Evolutionary conservation across 2,888 invertebrate species (phyloP).

Genomic region (Drosophila vallismaia): DNA sequence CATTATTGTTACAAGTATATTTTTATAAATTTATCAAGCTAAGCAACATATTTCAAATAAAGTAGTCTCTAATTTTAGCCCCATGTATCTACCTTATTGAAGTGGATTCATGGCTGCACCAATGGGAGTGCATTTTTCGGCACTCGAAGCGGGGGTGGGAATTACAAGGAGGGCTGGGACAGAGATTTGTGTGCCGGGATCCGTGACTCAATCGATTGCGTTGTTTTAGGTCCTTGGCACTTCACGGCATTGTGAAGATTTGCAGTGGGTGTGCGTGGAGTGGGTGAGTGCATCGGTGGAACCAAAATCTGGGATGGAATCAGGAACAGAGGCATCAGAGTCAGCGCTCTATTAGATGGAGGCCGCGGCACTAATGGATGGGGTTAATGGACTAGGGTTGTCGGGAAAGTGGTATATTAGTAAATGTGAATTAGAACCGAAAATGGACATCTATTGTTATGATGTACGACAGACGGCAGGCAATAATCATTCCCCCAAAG

Average conservation of each 20-base stretch:
- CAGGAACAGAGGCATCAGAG: not conserved
- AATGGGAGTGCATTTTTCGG: conserved; percentile 35
- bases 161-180: not conserved
- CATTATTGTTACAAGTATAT: too few relatives aligned
- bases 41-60: not conserved
- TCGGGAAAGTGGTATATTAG: conserved; percentile 26
- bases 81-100: not conserved
- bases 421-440: conserved; percentile 35
- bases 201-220: conserved; percentile 33
- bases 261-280: conserved; percentile 14
- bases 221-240: conserved; percentile 29
- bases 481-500: conserved; percentile 5
- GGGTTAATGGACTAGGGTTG: conserved; percentile 43
- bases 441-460: conserved; percentile 23
- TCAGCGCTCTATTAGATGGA: conserved; percentile 36
- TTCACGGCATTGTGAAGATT: conserved; percentile 21
- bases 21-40: too few relatives aligned
- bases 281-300: conserved; percentile 17
- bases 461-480: conserved; percentile 24
- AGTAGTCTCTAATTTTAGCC: not conserved
- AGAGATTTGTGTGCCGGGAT: conserved; percentile 35
- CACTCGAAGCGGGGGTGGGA: conserved; percentile 1
- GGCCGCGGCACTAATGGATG: conserved; percentile 38
- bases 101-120: not conserved
- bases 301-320: conserved; percentile 14